These are phyloP conservation scores for Heliopora coerulea DNA, from an alignment of 92 coral and sea anemone genomes.

Conservation along the genomic window DNA sequence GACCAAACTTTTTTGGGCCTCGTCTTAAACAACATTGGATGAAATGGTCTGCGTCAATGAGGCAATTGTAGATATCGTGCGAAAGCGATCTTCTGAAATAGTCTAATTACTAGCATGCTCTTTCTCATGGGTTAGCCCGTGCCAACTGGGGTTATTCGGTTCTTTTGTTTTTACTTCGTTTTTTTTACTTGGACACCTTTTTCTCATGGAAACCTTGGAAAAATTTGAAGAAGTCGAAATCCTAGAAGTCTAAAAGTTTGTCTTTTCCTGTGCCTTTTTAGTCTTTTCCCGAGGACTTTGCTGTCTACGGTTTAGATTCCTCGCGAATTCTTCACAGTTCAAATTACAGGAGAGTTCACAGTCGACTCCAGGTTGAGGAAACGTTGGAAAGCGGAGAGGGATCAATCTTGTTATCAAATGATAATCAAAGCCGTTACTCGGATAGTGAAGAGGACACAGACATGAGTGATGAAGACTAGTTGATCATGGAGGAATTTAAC, in stretches of 20 bases:
- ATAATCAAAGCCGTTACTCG: slow-evolving; percentile 63
- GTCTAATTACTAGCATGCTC: too few relatives aligned
- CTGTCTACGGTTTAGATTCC: slow-evolving; percentile 49
- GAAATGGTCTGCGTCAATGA: too few relatives aligned
- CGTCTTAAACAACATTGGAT: too few relatives aligned
- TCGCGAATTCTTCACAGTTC: slow-evolving; percentile 67
- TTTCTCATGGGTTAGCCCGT: too few relatives aligned
- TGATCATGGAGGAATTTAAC: too few relatives aligned
- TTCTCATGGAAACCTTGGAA: background rate
- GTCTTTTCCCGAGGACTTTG: slow-evolving; percentile 79
- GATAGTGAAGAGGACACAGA: slow-evolving; percentile 85
- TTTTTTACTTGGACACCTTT: background rate
- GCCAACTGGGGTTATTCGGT: too few relatives aligned
- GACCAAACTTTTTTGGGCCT: too few relatives aligned
- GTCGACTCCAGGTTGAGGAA: slow-evolving; percentile 88
- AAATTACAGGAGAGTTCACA: slow-evolving; percentile 77
- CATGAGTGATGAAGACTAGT: slow-evolving; percentile 62
- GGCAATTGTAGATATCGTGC: too few relatives aligned
- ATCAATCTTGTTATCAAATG: slow-evolving; percentile 62
- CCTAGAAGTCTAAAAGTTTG: background rate
- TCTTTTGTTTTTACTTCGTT: too few relatives aligned
- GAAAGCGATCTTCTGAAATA: too few relatives aligned
- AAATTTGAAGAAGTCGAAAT: background rate
- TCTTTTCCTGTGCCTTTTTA: slow-evolving; percentile 14
- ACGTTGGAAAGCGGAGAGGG: slow-evolving; percentile 84